Base-by-base conservation (phyloP, 1,140 invertebrate genomes). In the Bombus confusus region DNA sequence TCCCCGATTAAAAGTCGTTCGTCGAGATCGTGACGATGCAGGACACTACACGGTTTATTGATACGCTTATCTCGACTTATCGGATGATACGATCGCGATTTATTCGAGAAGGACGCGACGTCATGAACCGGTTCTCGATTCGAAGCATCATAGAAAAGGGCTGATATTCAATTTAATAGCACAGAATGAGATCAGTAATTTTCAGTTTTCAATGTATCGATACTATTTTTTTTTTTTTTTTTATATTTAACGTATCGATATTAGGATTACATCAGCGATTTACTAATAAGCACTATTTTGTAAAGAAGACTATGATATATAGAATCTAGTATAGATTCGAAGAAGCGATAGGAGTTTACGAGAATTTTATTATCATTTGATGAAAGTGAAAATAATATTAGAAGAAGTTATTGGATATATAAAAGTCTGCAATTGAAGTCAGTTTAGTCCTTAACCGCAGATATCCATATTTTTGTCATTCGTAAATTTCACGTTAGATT, bases 31-130 rank as follows among this genome's bases (percentile, higher is more conserved):
- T 41, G 57, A 62, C 28, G 69, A 15, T n/a, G n/a, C 80, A 37
- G 72, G 31, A 64, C 39, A 47, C 18, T 34, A 52, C 57, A 64
- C 37, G 75, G 57, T 31, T 64, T 31, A 43, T 39, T 18, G 59
- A 57, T 57, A 41, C 80, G 80, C 66, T 72, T 66, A 66, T 62
- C 41, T 83, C 41, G 80, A 47, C 28, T 66, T 76, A 52, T 41
- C 57, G 69, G 22, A 78, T n/a, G 25, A 43, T 37, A 37, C 25
- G 4, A 31, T 13, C 39, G 39, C 25, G n/a, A 25, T 59, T 25
- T 57, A 76, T 57, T 59, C 74, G 13, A 52, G 25, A 52, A 39
- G 52, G n/a, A 34, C 18, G 47, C 47, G 47, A 22, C 18, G 15
- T 25, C 68, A 47, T 52, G 15, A n/a, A 34, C 57, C n/a, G 18